Evolutionary conservation across 2,888 invertebrate genomes (phyloP).

Genomic region (Parasteatoda lunata): DNA sequence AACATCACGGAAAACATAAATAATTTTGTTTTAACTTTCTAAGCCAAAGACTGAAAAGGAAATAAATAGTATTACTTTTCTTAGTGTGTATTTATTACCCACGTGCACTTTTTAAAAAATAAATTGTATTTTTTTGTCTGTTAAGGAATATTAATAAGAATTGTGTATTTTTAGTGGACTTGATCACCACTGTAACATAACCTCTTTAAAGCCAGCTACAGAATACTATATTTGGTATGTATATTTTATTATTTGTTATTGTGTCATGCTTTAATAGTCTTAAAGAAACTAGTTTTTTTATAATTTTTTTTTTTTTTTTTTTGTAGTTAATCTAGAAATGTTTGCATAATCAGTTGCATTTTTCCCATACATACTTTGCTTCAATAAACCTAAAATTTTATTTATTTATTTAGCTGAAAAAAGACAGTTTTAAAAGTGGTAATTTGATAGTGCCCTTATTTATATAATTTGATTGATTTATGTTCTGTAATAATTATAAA

Average conservation of each 20-base stretch:
- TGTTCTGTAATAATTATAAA: no score
- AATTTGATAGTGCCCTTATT: no score
- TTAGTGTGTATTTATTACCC: not conserved
- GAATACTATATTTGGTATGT: conserved; percentile 66
- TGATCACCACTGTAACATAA: conserved; percentile 60
- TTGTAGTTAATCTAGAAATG: no score
- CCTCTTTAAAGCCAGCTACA: conserved; percentile 57
- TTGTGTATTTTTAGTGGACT: conserved; percentile 41
- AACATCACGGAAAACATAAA: no score
- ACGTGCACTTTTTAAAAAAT: not conserved
- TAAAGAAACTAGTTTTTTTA: conserved; percentile 43
- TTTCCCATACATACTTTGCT: no score
- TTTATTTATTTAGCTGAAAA: no score
- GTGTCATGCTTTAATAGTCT: conserved; percentile 57
- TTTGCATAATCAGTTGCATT: no score
- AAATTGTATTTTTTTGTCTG: not conserved
- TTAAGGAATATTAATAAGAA: not conserved
- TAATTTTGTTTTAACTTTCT: no score
- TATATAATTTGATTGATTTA: no score
- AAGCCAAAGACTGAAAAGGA: no score
- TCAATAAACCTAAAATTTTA: no score
- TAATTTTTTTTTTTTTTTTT: not conserved
- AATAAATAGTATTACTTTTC: not conserved
- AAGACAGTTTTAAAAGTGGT: no score
- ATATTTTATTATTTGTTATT: conserved; percentile 30